phyloP scores from a whole-genome alignment of 30 jellyfish, hydroid and myxozoan genomes.

The Aurelia sp. region DNA sequence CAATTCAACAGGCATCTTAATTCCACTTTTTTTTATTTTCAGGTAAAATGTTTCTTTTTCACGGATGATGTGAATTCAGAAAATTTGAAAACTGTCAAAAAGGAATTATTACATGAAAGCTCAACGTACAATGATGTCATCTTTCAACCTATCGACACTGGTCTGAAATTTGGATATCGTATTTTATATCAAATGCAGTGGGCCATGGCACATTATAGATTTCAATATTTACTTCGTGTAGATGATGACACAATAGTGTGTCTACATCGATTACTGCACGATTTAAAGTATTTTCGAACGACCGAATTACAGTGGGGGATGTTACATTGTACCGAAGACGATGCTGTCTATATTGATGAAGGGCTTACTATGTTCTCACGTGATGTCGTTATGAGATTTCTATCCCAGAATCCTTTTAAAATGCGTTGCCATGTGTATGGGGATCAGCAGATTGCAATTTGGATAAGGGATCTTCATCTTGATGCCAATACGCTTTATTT shows the following conservation, averaged over 20 bases:
- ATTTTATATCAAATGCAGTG: constrained; percentile 74
- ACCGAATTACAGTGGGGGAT: constrained; percentile 71
- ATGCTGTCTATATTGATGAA: constrained; percentile 65
- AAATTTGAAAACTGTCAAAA: constrained; percentile 9
- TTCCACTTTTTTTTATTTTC: constrained; percentile 4
- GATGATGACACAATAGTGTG: constrained; percentile 81
- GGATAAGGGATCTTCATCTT: constrained; percentile 72
- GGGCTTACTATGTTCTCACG: constrained; percentile 73
- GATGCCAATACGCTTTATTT: constrained; percentile 53
- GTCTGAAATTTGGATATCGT: constrained; percentile 75
- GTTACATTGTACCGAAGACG: constrained; percentile 52
- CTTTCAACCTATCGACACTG: constrained; percentile 69
- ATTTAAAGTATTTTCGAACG: constrained; percentile 25
- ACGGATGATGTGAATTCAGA: constrained; percentile 65
- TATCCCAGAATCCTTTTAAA: constrained; percentile 77
- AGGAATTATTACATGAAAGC: constrained; percentile 40
- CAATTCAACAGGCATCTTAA: too few relatives aligned
- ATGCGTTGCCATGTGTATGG: constrained; percentile 83
- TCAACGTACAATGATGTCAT: constrained; percentile 51
- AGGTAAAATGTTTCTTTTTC: constrained; percentile 77
- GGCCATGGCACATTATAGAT: constrained; percentile 72
- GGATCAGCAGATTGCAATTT: constrained; percentile 73
- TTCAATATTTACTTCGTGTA: constrained; percentile 65
- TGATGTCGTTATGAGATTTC: constrained; percentile 66
- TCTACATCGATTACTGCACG: constrained; percentile 64